These are phyloP conservation scores for Peromyscus attwateri DNA, from an alignment of 2,797 vertebrate genomes.

Conservation along the genomic window DNA sequence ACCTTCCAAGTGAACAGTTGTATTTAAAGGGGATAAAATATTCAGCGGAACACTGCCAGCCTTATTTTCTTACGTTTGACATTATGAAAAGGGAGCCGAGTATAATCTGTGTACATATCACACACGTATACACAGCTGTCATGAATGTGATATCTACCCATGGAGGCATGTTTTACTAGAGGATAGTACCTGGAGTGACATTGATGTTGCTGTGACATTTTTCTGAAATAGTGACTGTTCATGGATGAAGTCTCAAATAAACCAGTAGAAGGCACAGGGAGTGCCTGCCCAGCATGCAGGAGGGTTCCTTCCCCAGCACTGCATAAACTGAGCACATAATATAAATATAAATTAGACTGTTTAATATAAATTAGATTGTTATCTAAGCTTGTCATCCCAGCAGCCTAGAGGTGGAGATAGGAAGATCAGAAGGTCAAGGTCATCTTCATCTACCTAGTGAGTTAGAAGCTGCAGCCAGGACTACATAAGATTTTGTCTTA, in stretches of 20 bases:
- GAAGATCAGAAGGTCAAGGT: too few relatives aligned
- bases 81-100: not conserved
- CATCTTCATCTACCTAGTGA: not conserved
- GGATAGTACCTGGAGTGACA: not conserved
- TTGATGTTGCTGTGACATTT: not conserved
- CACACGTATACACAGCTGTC: not conserved
- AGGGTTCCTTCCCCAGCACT: not conserved
- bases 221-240: not conserved
- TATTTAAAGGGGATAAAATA: constrained; percentile 34
- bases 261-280: not conserved
- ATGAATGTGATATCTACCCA: not conserved
- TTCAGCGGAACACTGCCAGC: not conserved
- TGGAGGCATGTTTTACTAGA: not conserved
- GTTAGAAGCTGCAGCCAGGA: not conserved
- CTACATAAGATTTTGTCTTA: too few relatives aligned
- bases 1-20: not conserved
- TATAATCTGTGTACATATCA: not conserved
- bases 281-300: not conserved
- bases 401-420: not conserved
- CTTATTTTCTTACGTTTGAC: constrained; percentile 9
- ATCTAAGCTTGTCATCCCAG: not conserved
- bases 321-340: not conserved
- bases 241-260: constrained; percentile 5
- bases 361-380: not conserved
- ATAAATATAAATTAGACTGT: too few relatives aligned